phyloP scores from a whole-genome alignment of 1,140 invertebrate species.

The Drosophila bipectinata region DNA sequence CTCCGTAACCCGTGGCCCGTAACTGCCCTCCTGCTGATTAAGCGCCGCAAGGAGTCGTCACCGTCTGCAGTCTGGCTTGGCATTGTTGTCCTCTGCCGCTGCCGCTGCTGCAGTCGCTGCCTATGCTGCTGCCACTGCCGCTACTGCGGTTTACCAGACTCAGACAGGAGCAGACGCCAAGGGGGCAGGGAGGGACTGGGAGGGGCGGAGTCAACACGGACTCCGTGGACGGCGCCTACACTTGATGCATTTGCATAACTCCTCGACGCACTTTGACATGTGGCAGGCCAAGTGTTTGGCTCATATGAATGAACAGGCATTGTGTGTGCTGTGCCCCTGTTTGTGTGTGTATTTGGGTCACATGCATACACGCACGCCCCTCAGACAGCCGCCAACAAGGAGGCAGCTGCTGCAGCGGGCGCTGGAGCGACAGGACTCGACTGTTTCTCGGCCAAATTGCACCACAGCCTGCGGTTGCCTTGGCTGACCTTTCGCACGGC shows the following conservation, averaged over 20 bases:
- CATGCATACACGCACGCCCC: constrained; percentile 51
- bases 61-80: constrained; percentile 45
- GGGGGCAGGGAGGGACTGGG: background rate
- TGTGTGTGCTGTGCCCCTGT: constrained; percentile 20
- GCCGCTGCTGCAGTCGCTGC: constrained; percentile 2
- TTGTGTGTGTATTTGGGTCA: constrained; percentile 71
- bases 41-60: constrained; percentile 52
- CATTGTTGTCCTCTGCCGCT: constrained; percentile 39
- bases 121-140: background rate
- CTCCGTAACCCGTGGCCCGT: background rate
- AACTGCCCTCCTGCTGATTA: constrained; percentile 40
- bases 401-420: constrained; percentile 25
- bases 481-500: constrained; percentile 71
- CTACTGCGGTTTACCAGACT: constrained; percentile 53
- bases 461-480: constrained; percentile 63
- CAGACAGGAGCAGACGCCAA: constrained; percentile 17
- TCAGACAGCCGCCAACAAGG: constrained; percentile 43
- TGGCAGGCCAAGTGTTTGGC: constrained; percentile 52
- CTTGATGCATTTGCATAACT: constrained; percentile 76
- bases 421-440: constrained; percentile 40
- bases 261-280: constrained; percentile 78
- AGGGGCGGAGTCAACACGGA: constrained; percentile 37
- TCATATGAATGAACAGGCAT: constrained; percentile 47
- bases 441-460: constrained; percentile 55
- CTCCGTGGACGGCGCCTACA: constrained; percentile 46